phyloP scores from a whole-genome alignment of 2,113 vertebrate species.

The Sinocyclocheilus rhinocerous region DNA sequence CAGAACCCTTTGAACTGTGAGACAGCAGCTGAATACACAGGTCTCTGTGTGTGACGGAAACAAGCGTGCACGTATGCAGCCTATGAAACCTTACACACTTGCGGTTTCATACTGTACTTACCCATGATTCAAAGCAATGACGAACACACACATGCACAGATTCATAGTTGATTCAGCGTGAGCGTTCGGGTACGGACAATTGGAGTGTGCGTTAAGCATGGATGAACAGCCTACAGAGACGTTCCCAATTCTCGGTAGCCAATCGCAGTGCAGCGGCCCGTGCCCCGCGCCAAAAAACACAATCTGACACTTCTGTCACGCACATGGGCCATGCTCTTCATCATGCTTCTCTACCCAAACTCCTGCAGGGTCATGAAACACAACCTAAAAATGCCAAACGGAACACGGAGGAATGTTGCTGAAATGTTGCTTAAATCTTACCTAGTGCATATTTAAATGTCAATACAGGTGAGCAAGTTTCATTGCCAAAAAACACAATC shows the following conservation, averaged over 20 bases:
- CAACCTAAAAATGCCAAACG: slow-evolving; percentile 2
- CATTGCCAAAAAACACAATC: slow-evolving; percentile 29
- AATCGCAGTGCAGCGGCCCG: slow-evolving; percentile 63
- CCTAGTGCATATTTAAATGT: background rate
- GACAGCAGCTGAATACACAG: slow-evolving; percentile 72
- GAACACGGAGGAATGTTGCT: background rate
- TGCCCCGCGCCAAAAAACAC: slow-evolving; percentile 32
- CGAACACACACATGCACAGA: slow-evolving; percentile 14
- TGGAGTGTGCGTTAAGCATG: slow-evolving; percentile 69
- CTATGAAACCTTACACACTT: slow-evolving; percentile 46
- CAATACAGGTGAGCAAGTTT: background rate
- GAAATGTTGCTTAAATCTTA: background rate
- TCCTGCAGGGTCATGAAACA: slow-evolving; percentile 33
- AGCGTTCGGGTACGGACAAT: slow-evolving; percentile 48
- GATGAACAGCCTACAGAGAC: slow-evolving; percentile 74
- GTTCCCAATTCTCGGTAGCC: slow-evolving; percentile 70
- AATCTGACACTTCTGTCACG: slow-evolving; percentile 43
- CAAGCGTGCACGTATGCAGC: slow-evolving; percentile 34
- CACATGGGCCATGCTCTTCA: slow-evolving; percentile 28
- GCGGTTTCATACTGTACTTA: slow-evolving; percentile 21
- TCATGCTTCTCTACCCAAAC: slow-evolving; percentile 11
- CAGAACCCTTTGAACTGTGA: slow-evolving; percentile 81
- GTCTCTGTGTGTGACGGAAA: slow-evolving; percentile 60
- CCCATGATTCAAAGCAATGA: slow-evolving; percentile 40
- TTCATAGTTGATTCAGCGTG: background rate